phyloP scores from a whole-genome alignment of 1,140 invertebrate species.

The Episyrphus balteatus region DNA sequence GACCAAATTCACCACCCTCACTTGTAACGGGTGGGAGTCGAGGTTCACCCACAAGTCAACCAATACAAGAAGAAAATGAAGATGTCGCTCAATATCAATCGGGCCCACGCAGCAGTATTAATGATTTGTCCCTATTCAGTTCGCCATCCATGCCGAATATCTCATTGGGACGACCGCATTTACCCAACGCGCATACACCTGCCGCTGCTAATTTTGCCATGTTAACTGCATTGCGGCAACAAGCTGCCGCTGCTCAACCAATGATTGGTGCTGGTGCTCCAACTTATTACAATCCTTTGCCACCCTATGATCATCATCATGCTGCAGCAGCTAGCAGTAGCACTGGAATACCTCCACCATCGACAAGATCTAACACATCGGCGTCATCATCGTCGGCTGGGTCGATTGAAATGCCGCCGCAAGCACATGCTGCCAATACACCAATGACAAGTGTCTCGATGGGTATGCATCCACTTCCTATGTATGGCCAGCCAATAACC shows the following conservation, averaged over 20 bases:
- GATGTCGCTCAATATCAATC: constrained; percentile 32
- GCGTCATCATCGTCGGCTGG: constrained; percentile 32
- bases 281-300: constrained; percentile 26
- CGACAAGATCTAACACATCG: constrained; percentile 30
- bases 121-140: constrained; percentile 67
- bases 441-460: constrained; percentile 5
- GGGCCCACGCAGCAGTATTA: constrained; percentile 35
- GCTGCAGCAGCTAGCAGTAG: constrained; percentile 19
- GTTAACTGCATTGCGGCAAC: constrained; percentile 23
- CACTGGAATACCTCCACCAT: constrained; percentile 21
- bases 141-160: constrained; percentile 95
- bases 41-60: constrained; percentile 48
- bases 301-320: background rate
- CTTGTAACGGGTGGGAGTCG: constrained; percentile 42
- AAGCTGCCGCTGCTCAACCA: constrained; percentile 11
- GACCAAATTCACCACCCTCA: constrained; percentile 69
- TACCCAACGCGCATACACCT: constrained; percentile 37
- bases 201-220: constrained; percentile 27
- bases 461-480: constrained; percentile 17
- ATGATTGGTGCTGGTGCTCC: constrained; percentile 10
- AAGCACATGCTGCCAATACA: constrained; percentile 22
- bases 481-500: constrained; percentile 32
- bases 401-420: constrained; percentile 26
- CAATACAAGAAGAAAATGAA: constrained; percentile 59
- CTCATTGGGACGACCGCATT: constrained; percentile 74